phyloP scores from a whole-genome alignment of 2,797 vertebrate species.

The Molossus molossus region DNA sequence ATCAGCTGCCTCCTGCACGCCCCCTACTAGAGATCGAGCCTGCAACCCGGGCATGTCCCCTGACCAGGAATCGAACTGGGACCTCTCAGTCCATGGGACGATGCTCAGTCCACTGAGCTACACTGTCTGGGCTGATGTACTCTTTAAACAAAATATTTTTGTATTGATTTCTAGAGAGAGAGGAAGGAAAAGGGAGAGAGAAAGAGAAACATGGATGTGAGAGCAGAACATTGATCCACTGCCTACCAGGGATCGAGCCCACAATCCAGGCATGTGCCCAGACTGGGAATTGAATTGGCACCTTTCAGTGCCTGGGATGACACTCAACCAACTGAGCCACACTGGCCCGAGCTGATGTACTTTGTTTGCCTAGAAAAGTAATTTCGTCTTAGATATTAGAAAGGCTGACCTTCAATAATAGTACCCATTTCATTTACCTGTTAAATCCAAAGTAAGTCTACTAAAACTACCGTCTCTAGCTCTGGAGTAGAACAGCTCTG shows the following conservation, averaged over 20 bases:
- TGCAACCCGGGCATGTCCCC: too few species aligned
- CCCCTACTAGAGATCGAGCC: too few species aligned
- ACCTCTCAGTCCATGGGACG: too few species aligned
- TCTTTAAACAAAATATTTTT: too few species aligned
- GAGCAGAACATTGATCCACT: neutral
- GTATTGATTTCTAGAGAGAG: neutral
- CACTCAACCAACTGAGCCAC: neutral
- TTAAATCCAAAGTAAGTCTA: constrained; percentile 42
- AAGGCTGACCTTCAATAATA: neutral
- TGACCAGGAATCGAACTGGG: too few species aligned
- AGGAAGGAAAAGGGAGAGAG: neutral
- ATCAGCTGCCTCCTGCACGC: too few species aligned
- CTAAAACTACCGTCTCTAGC: neutral
- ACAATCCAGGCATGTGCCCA: neutral
- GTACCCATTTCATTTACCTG: neutral
- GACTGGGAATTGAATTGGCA: neutral
- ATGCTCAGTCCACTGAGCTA: too few species aligned
- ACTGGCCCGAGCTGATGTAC: neutral
- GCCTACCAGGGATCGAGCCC: neutral
- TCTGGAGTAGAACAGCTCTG: neutral
- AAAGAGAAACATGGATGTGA: neutral
- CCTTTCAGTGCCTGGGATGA: neutral
- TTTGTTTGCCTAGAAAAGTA: constrained; percentile 27
- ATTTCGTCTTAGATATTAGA: constrained; percentile 25
- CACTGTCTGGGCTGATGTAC: too few species aligned